Evolutionary conservation across 2,797 vertebrate genomes (phyloP), one percentile per base, ranked within the genome.

Genomic region (Jordanella pulchra): DNA sequence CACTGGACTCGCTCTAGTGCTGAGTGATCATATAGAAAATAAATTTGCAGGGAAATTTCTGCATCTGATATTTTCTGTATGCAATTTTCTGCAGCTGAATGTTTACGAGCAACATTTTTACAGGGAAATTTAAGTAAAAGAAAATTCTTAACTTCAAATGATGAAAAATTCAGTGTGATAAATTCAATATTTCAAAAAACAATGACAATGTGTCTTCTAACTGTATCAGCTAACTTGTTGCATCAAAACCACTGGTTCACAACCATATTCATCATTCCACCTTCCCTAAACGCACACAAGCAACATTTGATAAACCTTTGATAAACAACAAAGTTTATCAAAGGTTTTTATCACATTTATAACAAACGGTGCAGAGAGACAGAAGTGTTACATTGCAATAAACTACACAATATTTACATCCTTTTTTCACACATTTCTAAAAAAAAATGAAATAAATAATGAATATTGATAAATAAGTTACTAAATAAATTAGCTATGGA

Each of bases 161-260:
- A 39, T 39, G 9, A 39, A 39, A 35, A 39, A 7, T 39, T 39
- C 35, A 5, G 35, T 39, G 35, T 39, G 5, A 39, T 39, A 39
- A 39, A 39, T 39, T 39, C 35, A 39, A 39, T n/a, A n/a, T n/a
- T n/a, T n/a, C 35, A 5, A 1, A 39, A 39, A 39, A 35, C 2
- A 39, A 39, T 0, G 0, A 39, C 35, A 39, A 39, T 39, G 9
- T 39, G 5, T 39, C 35, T 39, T 66, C 55, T 67, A 53, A 58
- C 58, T 66, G 61, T 71, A 55, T 71, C 68, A 73, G 68, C 77
- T 76, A 72, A 72, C 75, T 67, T 54, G 65, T 77, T 68, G 14
- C 58, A 35, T 61, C 56, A 60, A 35, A 60, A 35, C 17, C 75
- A 23, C 67, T 68, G 65, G 70, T 58, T 71, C 72, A 44, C 73